Conservation (phyloP, 2,888 invertebrate species). For the Drosophila glabriapex region DNA sequence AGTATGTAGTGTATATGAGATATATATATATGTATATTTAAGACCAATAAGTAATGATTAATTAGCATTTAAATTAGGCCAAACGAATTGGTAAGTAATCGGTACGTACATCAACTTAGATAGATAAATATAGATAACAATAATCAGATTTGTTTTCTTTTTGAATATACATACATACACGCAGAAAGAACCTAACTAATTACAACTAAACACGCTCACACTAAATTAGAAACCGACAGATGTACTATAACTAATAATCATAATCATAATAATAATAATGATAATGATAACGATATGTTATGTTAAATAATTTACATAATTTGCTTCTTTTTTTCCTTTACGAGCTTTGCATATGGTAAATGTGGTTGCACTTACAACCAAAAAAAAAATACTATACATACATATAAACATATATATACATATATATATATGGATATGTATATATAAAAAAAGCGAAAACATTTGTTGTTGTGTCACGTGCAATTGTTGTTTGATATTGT, state of each 20-base stretch:
- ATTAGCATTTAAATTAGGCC: conserved; percentile 56
- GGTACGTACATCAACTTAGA: conserved; percentile 53
- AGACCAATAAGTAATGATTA: conserved; percentile 45
- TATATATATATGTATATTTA: conserved; percentile 15
- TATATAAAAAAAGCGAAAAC: conserved; percentile 44
- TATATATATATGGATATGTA: conserved; percentile 29
- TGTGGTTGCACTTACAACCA: conserved; percentile 37
- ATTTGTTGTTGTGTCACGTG: conserved; percentile 48
- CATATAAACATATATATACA: conserved; percentile 38
- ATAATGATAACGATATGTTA: conserved; percentile 53
- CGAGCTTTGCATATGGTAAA: conserved; percentile 34
- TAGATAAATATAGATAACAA: conserved; percentile 44
- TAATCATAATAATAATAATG: conserved; percentile 2
- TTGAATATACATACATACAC: conserved; percentile 36
- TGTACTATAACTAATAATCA: conserved; percentile 33
- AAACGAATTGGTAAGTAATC: conserved; percentile 44
- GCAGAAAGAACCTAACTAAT: conserved; percentile 31
- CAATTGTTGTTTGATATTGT: conserved; percentile 32
- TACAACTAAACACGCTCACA: conserved; percentile 29
- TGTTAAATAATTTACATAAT: conserved; percentile 68
- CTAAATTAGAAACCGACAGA: conserved; percentile 39
- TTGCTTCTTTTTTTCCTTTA: conserved; percentile 4
- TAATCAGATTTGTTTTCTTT: conserved; percentile 29
- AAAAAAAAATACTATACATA: conserved; percentile 8
- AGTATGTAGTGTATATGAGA: conserved; percentile 12